Conservation (phyloP, 2,113 vertebrate genomes). For the Hemicordylus capensis region DNA sequence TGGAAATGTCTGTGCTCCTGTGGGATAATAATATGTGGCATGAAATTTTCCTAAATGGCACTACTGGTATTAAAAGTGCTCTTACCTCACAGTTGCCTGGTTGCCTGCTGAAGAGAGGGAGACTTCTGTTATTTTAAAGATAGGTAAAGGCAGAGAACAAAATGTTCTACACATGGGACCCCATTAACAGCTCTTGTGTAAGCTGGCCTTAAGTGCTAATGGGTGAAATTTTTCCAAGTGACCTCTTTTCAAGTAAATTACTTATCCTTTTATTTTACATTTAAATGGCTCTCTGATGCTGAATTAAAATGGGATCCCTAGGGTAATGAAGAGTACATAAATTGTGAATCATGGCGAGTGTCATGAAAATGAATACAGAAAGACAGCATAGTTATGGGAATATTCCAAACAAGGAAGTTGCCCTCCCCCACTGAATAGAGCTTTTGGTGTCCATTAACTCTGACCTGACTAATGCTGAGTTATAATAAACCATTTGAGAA, state of each 20-base stretch:
- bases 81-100: too few relatives aligned
- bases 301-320: slow-evolving; percentile 70
- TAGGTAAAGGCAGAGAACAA: too few relatives aligned
- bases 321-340: slow-evolving; percentile 59
- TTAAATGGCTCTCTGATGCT: slow-evolving; percentile 61
- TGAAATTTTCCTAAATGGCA: too few relatives aligned
- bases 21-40: too few relatives aligned
- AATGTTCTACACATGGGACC: too few relatives aligned
- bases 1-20: too few relatives aligned
- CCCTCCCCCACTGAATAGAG: slow-evolving; percentile 50
- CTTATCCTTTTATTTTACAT: slow-evolving; percentile 53
- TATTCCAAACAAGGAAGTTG: slow-evolving; percentile 40
- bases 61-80: too few relatives aligned
- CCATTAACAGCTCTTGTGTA: background rate
- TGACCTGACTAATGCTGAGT: slow-evolving; percentile 67
- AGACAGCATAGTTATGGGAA: slow-evolving; percentile 46
- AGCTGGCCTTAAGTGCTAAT: background rate
- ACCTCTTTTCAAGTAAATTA: slow-evolving; percentile 40
- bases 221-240: slow-evolving; percentile 44
- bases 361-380: slow-evolving; percentile 71
- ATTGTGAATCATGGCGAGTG: slow-evolving; percentile 70
- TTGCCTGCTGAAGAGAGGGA: too few relatives aligned
- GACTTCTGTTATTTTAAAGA: too few relatives aligned
- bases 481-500: slow-evolving; percentile 68
- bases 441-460: slow-evolving; percentile 67